These are phyloP conservation scores for Hystrix brachyura DNA, from an alignment of 2,113 vertebrate species.

Conservation along the genomic window DNA sequence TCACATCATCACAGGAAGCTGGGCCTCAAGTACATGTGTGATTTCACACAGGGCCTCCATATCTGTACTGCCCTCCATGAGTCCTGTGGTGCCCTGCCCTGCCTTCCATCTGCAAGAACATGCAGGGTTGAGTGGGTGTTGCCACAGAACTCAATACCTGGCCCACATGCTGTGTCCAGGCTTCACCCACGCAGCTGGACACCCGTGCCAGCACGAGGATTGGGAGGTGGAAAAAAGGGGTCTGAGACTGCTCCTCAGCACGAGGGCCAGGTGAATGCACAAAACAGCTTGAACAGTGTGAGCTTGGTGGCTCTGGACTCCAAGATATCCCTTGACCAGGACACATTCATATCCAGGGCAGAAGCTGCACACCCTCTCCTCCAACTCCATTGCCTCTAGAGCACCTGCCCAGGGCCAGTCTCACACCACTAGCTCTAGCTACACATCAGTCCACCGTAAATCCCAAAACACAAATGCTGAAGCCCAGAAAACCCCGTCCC, in stretches of 20 bases:
- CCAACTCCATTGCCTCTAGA: not conserved
- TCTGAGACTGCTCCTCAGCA: not conserved
- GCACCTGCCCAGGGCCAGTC: not conserved
- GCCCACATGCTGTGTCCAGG: not conserved
- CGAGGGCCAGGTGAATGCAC: no score
- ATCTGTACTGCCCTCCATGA: not conserved
- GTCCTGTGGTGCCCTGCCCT: no score
- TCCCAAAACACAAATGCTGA: not conserved
- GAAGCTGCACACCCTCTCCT: no score
- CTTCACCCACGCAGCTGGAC: not conserved
- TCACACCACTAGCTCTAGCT: not conserved
- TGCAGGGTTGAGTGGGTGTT: not conserved
- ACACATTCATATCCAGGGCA: not conserved
- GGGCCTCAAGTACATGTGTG: not conserved
- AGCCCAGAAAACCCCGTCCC: not conserved
- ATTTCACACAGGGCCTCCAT: not conserved
- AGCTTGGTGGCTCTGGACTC: no score
- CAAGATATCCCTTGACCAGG: not conserved
- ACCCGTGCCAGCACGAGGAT: not conserved
- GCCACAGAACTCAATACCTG: not conserved
- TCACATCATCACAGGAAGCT: not conserved
- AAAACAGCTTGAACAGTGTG: no score
- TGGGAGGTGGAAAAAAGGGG: not conserved
- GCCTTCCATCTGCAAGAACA: not conserved
- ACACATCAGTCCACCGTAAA: not conserved